phyloP scores from a whole-genome alignment of 2,797 vertebrate species.

The Sebastolobus altivelis region DNA sequence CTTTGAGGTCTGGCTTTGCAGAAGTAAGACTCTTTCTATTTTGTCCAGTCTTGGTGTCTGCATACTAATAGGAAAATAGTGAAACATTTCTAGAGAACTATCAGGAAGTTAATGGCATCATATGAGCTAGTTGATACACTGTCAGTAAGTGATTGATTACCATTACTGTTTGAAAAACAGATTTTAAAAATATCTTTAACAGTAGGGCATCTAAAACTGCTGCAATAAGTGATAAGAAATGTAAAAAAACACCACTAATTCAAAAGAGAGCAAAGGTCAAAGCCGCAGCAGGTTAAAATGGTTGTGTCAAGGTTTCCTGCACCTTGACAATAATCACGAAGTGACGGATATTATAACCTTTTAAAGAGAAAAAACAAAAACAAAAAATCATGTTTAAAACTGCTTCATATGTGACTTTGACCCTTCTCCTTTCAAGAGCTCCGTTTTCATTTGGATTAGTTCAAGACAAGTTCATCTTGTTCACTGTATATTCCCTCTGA shows the following conservation, averaged over 20 bases:
- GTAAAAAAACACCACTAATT: background rate
- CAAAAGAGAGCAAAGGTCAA: background rate
- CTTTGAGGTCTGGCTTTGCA: background rate
- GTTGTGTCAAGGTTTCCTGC: background rate
- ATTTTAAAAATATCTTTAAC: background rate
- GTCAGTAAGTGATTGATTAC: background rate
- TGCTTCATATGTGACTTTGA: background rate
- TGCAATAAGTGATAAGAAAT: background rate
- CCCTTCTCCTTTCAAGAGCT: conserved; percentile 5
- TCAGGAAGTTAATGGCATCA: background rate
- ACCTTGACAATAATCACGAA: background rate
- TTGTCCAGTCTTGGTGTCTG: background rate
- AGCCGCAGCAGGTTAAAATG: background rate
- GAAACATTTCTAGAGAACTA: background rate
- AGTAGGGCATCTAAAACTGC: background rate
- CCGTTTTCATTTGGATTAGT: conserved; percentile 15
- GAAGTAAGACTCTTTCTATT: conserved; percentile 6
- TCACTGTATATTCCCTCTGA: conserved; percentile 39
- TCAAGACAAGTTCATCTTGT: conserved; percentile 11
- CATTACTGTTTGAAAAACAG: background rate
- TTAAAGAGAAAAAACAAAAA: background rate
- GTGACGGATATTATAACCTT: background rate
- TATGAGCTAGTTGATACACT: background rate
- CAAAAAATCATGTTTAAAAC: background rate
- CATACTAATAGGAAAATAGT: background rate